Evolutionary conservation across 2,113 vertebrate species (phyloP), one percentile per base, ranked within the genome.

Genomic region (Camelus bactrianus): DNA sequence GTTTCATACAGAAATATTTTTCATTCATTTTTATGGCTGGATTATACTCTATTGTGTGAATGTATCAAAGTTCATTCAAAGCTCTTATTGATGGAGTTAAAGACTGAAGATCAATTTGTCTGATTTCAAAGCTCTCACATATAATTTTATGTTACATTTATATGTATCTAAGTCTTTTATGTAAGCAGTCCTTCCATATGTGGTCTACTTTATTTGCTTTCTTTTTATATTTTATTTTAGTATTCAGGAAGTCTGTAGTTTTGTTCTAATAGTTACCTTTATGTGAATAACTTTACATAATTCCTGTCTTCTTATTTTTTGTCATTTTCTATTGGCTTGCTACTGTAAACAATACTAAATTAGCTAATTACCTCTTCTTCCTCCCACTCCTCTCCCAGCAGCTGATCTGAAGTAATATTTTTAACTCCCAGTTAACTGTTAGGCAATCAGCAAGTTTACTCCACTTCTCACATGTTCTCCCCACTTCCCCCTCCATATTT

Each of bases 151-250:
- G 38, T 46, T 76, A 69, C 38, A 62, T 70, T 70, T 75, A 42
- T 12, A 87, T 46, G 52, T 62, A 60, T 14, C 12, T 32, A 92
- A 67, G 35, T 83, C 11, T 77, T 96, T 83, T 42, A 46, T 13
- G 28, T 62, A 94, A 89, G 48, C 42, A 89, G 46, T 16, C 42
- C 84, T 70, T 84, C 24, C 42, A 56, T 30, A 76, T 19, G 46
- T 48, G 6, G 24, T 88, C 26, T 92, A 77, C 20, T 62, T 67
- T 76, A n/a, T 50, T 76, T 88, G 22, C 14, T 72, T 83, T 77
- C 48, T 92, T 91, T 93, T 86, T 58, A 38, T 67, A 93, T 62
- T 62, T 89, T 65, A 46, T 35, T 95, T 70, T 92, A 73, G 24
- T 50, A 86, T 60, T 89, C 70, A 67, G n/a, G 62, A 85, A 93